These are phyloP conservation scores for Bubo blakistoni DNA, from an alignment of 2,113 vertebrate genomes.

Conservation along the genomic window DNA sequence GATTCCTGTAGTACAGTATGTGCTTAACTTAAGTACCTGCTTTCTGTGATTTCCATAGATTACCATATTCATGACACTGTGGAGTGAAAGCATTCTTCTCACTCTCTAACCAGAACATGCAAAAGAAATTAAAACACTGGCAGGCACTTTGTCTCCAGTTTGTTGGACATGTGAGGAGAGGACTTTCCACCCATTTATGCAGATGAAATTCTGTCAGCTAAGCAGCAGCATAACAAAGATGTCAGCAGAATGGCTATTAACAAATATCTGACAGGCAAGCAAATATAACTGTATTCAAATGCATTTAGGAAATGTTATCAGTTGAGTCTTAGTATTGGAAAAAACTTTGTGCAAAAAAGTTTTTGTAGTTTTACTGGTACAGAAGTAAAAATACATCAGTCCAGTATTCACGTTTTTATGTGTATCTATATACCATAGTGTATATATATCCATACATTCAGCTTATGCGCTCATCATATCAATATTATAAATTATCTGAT, in stretches of 20 bases:
- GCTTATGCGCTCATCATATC: not conserved
- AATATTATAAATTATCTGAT: not conserved
- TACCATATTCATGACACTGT: constrained; percentile 87
- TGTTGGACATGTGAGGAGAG: constrained; percentile 76
- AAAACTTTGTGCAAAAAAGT: not conserved
- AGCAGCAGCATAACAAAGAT: constrained; percentile 63
- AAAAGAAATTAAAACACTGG: constrained; percentile 81
- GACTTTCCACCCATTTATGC: constrained; percentile 75
- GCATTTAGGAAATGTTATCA: constrained; percentile 23
- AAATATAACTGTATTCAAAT: constrained; percentile 35
- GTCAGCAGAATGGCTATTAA: constrained; percentile 69
- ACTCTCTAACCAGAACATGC: constrained; percentile 76
- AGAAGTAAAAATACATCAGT: not conserved
- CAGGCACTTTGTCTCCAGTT: constrained; percentile 84
- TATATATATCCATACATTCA: not conserved
- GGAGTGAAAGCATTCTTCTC: constrained; percentile 80
- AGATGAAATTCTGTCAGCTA: constrained; percentile 77
- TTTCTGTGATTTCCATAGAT: constrained; percentile 85
- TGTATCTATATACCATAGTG: not conserved
- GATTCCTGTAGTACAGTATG: constrained; percentile 77
- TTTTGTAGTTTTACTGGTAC: not conserved
- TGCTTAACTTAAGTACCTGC: constrained; percentile 85
- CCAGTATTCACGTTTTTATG: not conserved
- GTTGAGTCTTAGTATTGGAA: not conserved
- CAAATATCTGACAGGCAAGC: constrained; percentile 62